Evolutionary conservation across 1,140 invertebrate species (phyloP).

Genomic region (Goniozus legneri): DNA sequence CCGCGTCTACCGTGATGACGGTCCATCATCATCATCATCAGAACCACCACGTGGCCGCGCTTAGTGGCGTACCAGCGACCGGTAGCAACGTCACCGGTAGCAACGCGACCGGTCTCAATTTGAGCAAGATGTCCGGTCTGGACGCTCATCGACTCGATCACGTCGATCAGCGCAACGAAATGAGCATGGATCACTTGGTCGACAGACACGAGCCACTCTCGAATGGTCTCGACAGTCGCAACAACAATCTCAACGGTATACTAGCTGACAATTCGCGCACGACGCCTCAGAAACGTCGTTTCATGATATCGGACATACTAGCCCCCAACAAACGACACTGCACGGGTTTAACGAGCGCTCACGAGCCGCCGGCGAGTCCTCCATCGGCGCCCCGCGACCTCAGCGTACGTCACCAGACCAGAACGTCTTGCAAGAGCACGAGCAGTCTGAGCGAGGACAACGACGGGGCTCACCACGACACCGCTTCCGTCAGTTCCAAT

Average conservation of each 20-base stretch:
- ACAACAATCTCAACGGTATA: constrained; percentile 20
- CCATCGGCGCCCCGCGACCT: constrained; percentile 47
- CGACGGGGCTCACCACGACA: constrained; percentile 50
- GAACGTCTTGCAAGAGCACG: constrained; percentile 37
- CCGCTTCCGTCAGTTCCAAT: constrained; percentile 48
- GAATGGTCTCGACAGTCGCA: constrained; percentile 37
- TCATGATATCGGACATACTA: constrained; percentile 78
- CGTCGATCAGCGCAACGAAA: constrained; percentile 33
- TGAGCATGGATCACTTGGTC: too few relatives aligned
- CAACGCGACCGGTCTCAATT: constrained; percentile 44
- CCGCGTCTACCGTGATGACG: constrained; percentile 44
- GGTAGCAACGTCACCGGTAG: too few relatives aligned
- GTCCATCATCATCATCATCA: constrained; percentile 54
- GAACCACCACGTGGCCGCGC: constrained; percentile 50
- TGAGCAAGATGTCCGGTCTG: constrained; percentile 44
- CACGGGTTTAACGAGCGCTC: constrained; percentile 34
- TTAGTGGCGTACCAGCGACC: constrained; percentile 45
- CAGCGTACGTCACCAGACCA: constrained; percentile 44
- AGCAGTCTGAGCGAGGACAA: constrained; percentile 50
- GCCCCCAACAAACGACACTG: constrained; percentile 48
- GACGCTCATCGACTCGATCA: constrained; percentile 42
- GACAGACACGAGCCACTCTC: constrained; percentile 38
- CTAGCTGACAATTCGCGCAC: constrained; percentile 48
- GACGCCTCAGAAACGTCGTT: constrained; percentile 66
- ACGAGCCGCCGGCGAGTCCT: constrained; percentile 47